Evolutionary conservation across 2,113 vertebrate genomes (phyloP), one percentile per base, ranked within the genome.

Genomic region (Stigmatopora argus): DNA sequence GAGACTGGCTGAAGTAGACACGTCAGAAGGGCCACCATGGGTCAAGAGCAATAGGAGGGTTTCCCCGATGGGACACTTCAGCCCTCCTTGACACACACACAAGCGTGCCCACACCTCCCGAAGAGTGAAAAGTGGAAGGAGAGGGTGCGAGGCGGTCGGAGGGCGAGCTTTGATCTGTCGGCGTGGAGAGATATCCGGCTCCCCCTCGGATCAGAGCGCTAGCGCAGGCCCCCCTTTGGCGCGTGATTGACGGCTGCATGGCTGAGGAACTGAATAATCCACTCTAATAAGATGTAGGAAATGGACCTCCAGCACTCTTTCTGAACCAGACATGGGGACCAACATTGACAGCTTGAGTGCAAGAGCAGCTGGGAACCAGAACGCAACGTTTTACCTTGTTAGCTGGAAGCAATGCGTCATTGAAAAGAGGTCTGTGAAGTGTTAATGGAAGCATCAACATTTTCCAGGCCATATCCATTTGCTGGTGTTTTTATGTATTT

Each of bases 271-370:
- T 82, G 85, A 81, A 81, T 88, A 83, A 89, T 89, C 84, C 87
- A 85, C 87, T 86, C 86, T 89, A 90, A 88, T 89, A 87, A 90
- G 86, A 85, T 78, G 76, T 88, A 89, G 85, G 83, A 87, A 87
- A 80, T 77, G 86, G 87, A 87, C 86, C 87, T 89, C 84, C 85
- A 86, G 87, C 72, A 57, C 61, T 84, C 79, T 48, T 77, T 82
- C 67, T 78, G 78, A 85, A 82, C 81, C 81, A 62, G 79, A 74
- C 81, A 34, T 48, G 15, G 66, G 68, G 81, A 80, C 67, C 84
- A 81, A 41, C 82, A 80, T 80, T 84, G 84, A 80, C 77, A 80
- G 85, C 62, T 75, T 69, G 55, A 53, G 71, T 70, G 70, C 77
- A 65, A 51, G 69, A 60, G 64, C 82, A 83, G 80, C 81, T 82